Conservation (phyloP, 2,888 invertebrate species). For the Drosophila mulleri region DNA sequence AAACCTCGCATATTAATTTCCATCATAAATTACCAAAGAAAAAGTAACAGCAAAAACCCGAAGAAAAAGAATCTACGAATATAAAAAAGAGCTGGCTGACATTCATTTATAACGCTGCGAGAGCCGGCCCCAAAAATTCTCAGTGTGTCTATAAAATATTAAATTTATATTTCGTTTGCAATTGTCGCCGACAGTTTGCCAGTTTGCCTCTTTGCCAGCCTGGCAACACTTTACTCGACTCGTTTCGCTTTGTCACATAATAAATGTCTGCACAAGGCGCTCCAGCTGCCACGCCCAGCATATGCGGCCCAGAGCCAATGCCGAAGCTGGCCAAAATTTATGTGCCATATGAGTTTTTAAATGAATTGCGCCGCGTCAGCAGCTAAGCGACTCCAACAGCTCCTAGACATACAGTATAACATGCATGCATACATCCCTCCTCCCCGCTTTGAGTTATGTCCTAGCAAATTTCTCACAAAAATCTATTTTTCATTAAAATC, state of each 20-base stretch:
- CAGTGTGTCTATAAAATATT: slow-evolving; percentile 73
- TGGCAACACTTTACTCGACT: slow-evolving; percentile 37
- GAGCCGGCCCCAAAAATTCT: slow-evolving; percentile 36
- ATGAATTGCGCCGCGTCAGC: slow-evolving; percentile 69
- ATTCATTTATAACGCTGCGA: slow-evolving; percentile 49
- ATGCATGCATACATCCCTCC: background rate
- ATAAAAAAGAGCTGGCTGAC: slow-evolving; percentile 46
- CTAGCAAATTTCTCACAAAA: slow-evolving; percentile 52
- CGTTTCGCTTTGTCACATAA: slow-evolving; percentile 59
- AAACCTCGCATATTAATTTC: slow-evolving; percentile 71
- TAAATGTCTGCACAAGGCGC: slow-evolving; percentile 68
- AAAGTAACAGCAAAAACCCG: slow-evolving; percentile 5
- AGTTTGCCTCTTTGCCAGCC: slow-evolving; percentile 35
- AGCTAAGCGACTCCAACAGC: slow-evolving; percentile 56
- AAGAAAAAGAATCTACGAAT: slow-evolving; percentile 19
- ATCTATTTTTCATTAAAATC: background rate
- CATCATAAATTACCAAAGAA: slow-evolving; percentile 61
- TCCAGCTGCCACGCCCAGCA: slow-evolving; percentile 54
- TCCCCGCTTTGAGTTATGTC: slow-evolving; percentile 57
- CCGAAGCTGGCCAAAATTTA: slow-evolving; percentile 60
- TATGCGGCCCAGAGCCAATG: slow-evolving; percentile 24
- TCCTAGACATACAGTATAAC: background rate
- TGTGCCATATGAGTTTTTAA: slow-evolving; percentile 57
- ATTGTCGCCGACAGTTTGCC: slow-evolving; percentile 68
- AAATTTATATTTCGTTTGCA: slow-evolving; percentile 80